These are phyloP conservation scores for Ptilodon capucinus DNA, from an alignment of 2,888 invertebrate species.

Conservation along the genomic window DNA sequence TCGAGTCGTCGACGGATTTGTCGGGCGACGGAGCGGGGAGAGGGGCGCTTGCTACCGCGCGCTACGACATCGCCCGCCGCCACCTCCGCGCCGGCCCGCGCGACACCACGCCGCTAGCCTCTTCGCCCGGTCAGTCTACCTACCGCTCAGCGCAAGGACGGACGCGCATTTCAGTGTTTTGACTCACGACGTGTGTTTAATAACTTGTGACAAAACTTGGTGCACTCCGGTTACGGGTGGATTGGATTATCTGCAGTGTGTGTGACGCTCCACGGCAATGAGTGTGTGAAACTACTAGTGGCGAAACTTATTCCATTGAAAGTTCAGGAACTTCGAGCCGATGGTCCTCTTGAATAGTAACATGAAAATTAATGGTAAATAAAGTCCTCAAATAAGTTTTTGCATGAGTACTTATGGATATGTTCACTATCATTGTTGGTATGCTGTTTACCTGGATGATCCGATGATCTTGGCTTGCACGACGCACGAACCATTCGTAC, in stretches of 20 bases:
- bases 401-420: constrained; percentile 64
- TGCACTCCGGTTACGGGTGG: constrained; percentile 53
- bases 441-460: constrained; percentile 61
- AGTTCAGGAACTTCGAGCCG: constrained; percentile 61
- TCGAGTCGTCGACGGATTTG: constrained; percentile 56
- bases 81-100: constrained; percentile 22
- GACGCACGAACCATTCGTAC: constrained; percentile 57
- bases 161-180: constrained; percentile 37
- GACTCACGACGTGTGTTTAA: constrained; percentile 39
- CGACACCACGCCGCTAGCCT: no score
- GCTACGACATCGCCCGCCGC: constrained; percentile 34
- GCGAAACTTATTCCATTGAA: constrained; percentile 40
- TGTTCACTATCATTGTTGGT: constrained; percentile 54
- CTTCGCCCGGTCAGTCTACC: constrained; percentile 53
- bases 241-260: constrained; percentile 72
- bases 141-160: constrained; percentile 42
- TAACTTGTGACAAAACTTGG: constrained; percentile 69
- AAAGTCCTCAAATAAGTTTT: constrained; percentile 50
- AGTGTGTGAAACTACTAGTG: constrained; percentile 63
- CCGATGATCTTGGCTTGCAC: constrained; percentile 78
- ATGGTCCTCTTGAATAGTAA: constrained; percentile 81
- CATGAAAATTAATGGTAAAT: constrained; percentile 81
- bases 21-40: constrained; percentile 44
- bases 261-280: constrained; percentile 62
- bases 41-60: constrained; percentile 53